A percentile compares a stretch with the other conserved stretches of the same genome.
These are phyloP conservation scores for Leucoraja erinaceus DNA, from an alignment of 2,113 vertebrate genomes.

Conservation along the genomic window DNA sequence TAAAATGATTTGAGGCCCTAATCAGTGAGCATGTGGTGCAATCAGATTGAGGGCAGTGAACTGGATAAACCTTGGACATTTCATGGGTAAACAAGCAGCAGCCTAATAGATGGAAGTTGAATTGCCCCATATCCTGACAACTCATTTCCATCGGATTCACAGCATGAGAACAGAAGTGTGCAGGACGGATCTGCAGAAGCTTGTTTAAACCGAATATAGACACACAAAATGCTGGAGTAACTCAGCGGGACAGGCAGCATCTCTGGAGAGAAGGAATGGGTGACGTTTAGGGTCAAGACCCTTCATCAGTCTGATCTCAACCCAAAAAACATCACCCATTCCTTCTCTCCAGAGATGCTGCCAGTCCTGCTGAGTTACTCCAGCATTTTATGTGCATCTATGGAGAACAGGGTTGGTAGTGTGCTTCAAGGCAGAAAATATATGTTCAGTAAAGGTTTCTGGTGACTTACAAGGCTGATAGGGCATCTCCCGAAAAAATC, in stretches of 20 bases:
- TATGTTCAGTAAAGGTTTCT: not conserved
- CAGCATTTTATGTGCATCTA: no score
- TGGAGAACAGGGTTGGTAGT: not conserved
- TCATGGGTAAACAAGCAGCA: not conserved
- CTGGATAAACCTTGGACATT: conserved; percentile 1
- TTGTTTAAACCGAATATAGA: no score
- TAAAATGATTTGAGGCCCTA: not conserved
- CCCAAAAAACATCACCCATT: no score
- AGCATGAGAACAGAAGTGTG: not conserved
- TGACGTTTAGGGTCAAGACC: no score
- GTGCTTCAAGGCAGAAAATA: not conserved
- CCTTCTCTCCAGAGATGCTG: no score
- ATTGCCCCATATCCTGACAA: not conserved
- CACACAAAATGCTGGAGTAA: no score
- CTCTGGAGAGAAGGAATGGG: no score
- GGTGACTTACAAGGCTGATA: not conserved
- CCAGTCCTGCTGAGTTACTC: no score
- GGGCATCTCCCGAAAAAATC: not conserved
- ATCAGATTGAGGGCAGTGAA: not conserved
- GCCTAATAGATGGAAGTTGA: not conserved
- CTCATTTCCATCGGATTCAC: not conserved
- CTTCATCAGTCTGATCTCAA: no score
- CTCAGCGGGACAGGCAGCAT: no score
- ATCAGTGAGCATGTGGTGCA: not conserved
- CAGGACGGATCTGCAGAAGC: no score